Evolutionary conservation across 2,113 vertebrate genomes (phyloP), one percentile per base, ranked within the genome.

Genomic region (Petroica traversi): DNA sequence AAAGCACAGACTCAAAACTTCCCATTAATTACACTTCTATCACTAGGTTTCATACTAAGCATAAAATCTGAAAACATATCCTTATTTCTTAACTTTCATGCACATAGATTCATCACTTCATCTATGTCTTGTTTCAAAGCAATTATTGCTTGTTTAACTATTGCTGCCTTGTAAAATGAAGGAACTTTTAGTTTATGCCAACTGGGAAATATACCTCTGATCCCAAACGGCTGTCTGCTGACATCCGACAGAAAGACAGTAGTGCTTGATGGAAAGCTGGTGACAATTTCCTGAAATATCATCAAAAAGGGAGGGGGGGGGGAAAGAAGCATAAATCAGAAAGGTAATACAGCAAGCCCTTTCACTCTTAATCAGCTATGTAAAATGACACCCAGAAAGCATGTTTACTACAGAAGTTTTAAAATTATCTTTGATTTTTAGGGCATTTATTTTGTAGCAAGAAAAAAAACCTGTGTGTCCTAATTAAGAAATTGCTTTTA

Each of bases 221-320:
- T 97, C 99, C 99, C 92, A 99, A 98, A 83, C 99, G 99, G 96
- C 99, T 99, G 96, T 99, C 99, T 52, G 99, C 99, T 95, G 99
- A 99, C 99, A 99, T 99, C 96, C 98, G 98, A 98, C 99, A 99
- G 97, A 99, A 99, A 91, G 99, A 99, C 66, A 99, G 97, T 51
- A 99, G 98, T 81, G 99, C 99, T 98, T 99, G 99, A 97, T 99
- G 99, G 98, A 99, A 99, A 96, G 99, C 99, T 73, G 99, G 98
- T 87, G 99, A 99, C 90, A 99, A 97, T 90, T 99, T 99, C 97
- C 99, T 99, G 97, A 63, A 97, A 96, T 55, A 96, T 16, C 3
- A 3, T 64, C 45, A 69, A 79, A 94, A 95, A 43, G 41, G 48
- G 19, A 20, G 20, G 22, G 52, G 31, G 14, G 5, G 22, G 52